Percentiles rank a stretch among this genome's conserved stretches.
These are phyloP conservation scores for Hydroisotoma schaefferi DNA, from an alignment of 2,888 invertebrate genomes.

Conservation along the genomic window DNA sequence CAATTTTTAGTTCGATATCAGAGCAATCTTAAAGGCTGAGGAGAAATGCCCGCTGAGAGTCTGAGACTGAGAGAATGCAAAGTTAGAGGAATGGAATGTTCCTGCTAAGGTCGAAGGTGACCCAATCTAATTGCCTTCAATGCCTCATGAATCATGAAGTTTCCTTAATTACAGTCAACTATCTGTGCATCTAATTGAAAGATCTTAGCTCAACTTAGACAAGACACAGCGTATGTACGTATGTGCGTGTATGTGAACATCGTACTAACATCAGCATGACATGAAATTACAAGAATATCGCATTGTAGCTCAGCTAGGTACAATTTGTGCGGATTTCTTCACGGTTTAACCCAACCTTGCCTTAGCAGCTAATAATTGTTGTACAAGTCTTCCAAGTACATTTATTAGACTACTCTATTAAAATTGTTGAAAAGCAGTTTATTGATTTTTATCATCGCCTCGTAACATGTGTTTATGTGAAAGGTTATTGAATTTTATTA, in stretches of 20 bases:
- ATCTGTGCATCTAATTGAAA: slow-evolving; percentile 25
- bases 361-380: no score
- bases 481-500: background rate
- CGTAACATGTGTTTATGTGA: no score
- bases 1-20: slow-evolving; percentile 10
- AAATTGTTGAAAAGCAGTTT: background rate
- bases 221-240: background rate
- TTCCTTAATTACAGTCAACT: slow-evolving; percentile 38
- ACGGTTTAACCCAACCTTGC: no score
- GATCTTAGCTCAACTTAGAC: slow-evolving; percentile 6
- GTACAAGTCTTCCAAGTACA: background rate
- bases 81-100: slow-evolving; percentile 20
- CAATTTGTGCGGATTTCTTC: background rate
- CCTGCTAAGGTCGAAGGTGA: slow-evolving; percentile 36
- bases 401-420: background rate
- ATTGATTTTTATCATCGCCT: background rate
- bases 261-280: no score
- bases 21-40: background rate
- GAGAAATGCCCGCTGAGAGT: slow-evolving; percentile 26
- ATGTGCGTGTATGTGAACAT: no score
- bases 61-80: slow-evolving; percentile 12
- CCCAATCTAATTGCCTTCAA: slow-evolving; percentile 42
- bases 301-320: background rate
- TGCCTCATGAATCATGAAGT: slow-evolving; percentile 43
- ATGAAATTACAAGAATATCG: no score